These are phyloP conservation scores for Chromobotia macracanthus DNA, from an alignment of 2,797 vertebrate species.

Conservation along the genomic window DNA sequence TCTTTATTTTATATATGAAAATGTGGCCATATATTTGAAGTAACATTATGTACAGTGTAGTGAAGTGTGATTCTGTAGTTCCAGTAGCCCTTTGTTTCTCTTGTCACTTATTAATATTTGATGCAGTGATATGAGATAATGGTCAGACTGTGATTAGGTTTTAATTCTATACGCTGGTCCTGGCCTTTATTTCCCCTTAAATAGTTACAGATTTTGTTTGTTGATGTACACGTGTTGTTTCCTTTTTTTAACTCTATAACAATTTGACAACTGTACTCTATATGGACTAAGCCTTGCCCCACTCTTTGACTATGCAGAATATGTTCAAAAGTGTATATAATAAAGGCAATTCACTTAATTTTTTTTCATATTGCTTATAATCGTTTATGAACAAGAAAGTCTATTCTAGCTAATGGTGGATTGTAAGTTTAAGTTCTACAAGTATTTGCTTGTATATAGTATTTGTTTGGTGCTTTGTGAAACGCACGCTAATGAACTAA, in stretches of 20 bases:
- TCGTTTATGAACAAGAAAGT: not conserved
- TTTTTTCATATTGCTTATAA: not conserved
- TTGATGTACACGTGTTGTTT: not conserved
- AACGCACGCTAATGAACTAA: slow-evolving; percentile 43
- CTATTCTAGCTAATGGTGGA: not conserved
- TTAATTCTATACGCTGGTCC: slow-evolving; percentile 7
- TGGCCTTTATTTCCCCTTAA: slow-evolving; percentile 10
- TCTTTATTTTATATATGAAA: not conserved
- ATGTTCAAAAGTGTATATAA: not conserved
- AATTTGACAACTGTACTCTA: too few relatives aligned
- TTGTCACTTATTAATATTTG: not conserved
- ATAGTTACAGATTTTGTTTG: slow-evolving; percentile 10
- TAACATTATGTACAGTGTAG: not conserved
- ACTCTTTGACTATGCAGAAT: too few relatives aligned
- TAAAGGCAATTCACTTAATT: not conserved
- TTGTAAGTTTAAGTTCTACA: not conserved
- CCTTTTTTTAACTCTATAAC: too few relatives aligned
- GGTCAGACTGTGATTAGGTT: not conserved
- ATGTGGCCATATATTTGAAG: not conserved
- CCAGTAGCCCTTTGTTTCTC: not conserved
- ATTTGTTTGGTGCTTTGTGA: slow-evolving; percentile 37
- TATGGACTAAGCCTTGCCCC: not conserved
- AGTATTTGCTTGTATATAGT: slow-evolving; percentile 24
- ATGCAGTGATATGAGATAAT: not conserved
- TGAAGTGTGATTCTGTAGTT: too few relatives aligned